Evolutionary conservation across 2,888 invertebrate genomes (phyloP).

Genomic region (Melipona beecheii): DNA sequence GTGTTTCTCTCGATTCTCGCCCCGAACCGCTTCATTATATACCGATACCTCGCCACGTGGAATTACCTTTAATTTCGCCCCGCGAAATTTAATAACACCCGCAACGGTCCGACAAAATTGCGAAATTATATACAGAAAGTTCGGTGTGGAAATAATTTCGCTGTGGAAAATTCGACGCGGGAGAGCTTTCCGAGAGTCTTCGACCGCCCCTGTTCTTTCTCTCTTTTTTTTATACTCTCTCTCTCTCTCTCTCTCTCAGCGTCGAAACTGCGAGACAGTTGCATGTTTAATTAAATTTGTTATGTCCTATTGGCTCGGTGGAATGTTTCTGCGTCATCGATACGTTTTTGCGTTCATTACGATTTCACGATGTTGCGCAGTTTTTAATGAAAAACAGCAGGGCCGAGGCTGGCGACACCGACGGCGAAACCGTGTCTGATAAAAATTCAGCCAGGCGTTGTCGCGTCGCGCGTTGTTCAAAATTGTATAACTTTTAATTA

Average conservation of each 20-base stretch:
- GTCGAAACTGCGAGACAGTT: not conserved
- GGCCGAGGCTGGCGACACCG: no score
- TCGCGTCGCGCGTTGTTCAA: not conserved
- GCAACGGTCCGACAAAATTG: not conserved
- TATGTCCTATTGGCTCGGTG: not conserved
- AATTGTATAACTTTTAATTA: constrained; percentile 36
- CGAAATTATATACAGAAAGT: not conserved
- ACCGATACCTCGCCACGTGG: constrained; percentile 2
- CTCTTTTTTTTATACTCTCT: not conserved
- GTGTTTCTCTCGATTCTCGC: constrained; percentile 46
- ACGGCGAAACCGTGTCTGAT: not conserved
- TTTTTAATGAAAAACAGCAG: constrained; percentile 10
- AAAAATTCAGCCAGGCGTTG: not conserved
- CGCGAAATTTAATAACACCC: constrained; percentile 13
- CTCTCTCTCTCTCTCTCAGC: not conserved
- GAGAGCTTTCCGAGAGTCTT: not conserved
- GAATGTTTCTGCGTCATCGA: constrained; percentile 6
- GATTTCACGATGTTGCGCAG: not conserved
- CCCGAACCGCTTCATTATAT: constrained; percentile 33
- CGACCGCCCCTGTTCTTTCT: not conserved
- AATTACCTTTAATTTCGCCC: constrained; percentile 20
- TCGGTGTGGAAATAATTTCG: not conserved
- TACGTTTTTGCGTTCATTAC: not conserved
- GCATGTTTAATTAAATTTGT: constrained; percentile 4
- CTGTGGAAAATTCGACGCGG: not conserved